phyloP scores from a whole-genome alignment of 2,797 vertebrate genomes.

The Lateolabrax maculatus region DNA sequence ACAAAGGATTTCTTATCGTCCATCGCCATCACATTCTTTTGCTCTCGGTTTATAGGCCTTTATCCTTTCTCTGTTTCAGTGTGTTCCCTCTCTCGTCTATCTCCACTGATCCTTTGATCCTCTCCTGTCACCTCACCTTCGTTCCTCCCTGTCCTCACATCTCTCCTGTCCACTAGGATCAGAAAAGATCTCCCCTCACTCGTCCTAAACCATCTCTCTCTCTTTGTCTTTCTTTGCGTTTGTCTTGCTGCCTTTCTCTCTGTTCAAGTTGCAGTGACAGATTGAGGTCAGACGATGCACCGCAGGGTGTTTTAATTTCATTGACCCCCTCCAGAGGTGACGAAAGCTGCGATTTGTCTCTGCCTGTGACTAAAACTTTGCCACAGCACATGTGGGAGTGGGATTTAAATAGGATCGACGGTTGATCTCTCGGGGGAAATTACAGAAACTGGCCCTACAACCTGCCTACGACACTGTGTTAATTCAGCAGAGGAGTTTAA shows the following conservation, averaged over 20 bases:
- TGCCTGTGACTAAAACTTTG: conserved; percentile 76
- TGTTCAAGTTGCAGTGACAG: conserved; percentile 79
- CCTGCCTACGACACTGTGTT: conserved; percentile 34
- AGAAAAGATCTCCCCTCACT: conserved; percentile 49
- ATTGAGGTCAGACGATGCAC: conserved; percentile 84
- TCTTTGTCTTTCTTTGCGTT: conserved; percentile 46
- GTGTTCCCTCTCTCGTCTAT: conserved; percentile 14
- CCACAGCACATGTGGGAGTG: conserved; percentile 39
- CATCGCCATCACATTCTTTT: conserved; percentile 40
- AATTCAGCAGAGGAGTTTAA: conserved; percentile 38
- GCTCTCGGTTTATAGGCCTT: conserved; percentile 29
- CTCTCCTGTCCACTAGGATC: conserved; percentile 51
- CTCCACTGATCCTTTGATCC: conserved; percentile 40
- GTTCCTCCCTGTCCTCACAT: conserved; percentile 24
- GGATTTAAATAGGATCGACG: conserved; percentile 69
- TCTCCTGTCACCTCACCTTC: conserved; percentile 39
- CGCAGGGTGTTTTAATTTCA: conserved; percentile 83
- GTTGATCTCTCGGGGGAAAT: conserved; percentile 65
- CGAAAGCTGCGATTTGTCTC: conserved; percentile 74
- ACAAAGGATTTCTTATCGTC: conserved; percentile 66
- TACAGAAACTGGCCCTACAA: conserved; percentile 49
- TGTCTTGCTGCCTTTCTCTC: conserved; percentile 40
- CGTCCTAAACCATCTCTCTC: conserved; percentile 16
- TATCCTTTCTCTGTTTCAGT: conserved; percentile 20
- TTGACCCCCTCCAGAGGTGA: conserved; percentile 82